Evolutionary conservation across 1,140 invertebrate species (phyloP).

Genomic region (Lasioglossum baleicum): DNA sequence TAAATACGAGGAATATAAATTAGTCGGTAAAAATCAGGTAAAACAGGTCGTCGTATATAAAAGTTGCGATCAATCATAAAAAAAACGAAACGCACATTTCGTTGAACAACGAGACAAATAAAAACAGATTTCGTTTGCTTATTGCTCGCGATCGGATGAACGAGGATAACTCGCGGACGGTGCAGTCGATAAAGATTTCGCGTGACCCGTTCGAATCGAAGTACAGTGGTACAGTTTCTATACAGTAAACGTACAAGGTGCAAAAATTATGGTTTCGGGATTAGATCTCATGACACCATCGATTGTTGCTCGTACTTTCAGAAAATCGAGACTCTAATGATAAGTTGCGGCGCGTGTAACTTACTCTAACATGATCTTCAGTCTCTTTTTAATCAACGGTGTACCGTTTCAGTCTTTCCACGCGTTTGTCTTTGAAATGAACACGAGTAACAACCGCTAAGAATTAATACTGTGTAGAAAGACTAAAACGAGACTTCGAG

Average conservation of each 20-base stretch:
- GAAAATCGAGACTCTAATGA: slow-evolving; percentile 29
- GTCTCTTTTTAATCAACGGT: slow-evolving; percentile 44
- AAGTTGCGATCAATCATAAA: neutral
- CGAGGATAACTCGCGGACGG: slow-evolving; percentile 45
- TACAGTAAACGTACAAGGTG: slow-evolving; percentile 38
- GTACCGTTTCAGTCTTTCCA: neutral
- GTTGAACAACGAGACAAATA: neutral
- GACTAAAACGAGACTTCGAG: neutral
- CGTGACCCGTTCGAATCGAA: slow-evolving; percentile 14
- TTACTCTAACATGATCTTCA: slow-evolving; percentile 38
- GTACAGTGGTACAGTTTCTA: slow-evolving; percentile 29
- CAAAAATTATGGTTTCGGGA: slow-evolving; percentile 45
- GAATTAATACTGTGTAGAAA: neutral
- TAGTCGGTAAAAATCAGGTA: slow-evolving; percentile 1
- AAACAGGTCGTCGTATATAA: neutral
- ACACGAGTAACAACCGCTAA: neutral
- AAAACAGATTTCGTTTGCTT: neutral
- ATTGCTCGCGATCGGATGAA: neutral
- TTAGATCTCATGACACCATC: slow-evolving; percentile 35
- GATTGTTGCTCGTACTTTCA: slow-evolving; percentile 23
- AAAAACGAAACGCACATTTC: slow-evolving; percentile 3
- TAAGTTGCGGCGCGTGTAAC: slow-evolving; percentile 13
- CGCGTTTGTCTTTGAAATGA: neutral
- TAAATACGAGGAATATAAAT: slow-evolving; percentile 39
- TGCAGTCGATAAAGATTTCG: slow-evolving; percentile 37